phyloP scores from a whole-genome alignment of 2,113 vertebrate species.

The Sphaerodactylus townsendi region DNA sequence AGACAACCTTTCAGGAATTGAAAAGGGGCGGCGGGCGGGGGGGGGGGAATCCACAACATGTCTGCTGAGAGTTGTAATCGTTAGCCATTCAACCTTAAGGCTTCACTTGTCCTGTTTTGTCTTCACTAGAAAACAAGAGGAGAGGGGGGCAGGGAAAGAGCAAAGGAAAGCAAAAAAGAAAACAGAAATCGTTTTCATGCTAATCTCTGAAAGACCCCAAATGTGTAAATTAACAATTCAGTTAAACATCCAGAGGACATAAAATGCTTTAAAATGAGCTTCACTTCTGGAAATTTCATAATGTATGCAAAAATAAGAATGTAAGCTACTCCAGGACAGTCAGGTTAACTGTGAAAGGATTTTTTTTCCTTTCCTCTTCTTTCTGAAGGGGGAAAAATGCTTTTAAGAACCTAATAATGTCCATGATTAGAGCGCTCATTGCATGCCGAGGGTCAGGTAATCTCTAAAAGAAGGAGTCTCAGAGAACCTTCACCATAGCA shows the following conservation, averaged over 20 bases:
- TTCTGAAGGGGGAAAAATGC: rapidly evolving
- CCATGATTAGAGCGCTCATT: neutral
- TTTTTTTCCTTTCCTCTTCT: neutral
- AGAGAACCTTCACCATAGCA: rapidly evolving
- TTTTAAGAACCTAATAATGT: rapidly evolving
- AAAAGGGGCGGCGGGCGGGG: constrained; percentile 27
- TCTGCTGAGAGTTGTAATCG: constrained; percentile 57
- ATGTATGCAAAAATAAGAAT: neutral
- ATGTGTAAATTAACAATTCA: constrained; percentile 48
- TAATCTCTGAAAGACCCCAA: constrained; percentile 40
- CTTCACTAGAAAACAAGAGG: neutral
- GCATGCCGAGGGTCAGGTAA: neutral
- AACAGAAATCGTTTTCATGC: constrained; percentile 4
- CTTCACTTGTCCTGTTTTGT: constrained; percentile 50
- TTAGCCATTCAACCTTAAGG: constrained; percentile 48
- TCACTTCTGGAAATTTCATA: constrained; percentile 21
- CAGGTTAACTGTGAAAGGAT: rapidly evolving
- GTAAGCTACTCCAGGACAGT: neutral
- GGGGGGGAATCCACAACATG: constrained; percentile 36
- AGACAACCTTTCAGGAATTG: constrained; percentile 47
- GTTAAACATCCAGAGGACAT: constrained; percentile 34
- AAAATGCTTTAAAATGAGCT: neutral
- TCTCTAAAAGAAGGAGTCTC: neutral
- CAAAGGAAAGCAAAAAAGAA: neutral
- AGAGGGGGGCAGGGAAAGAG: neutral